Base-by-base conservation (phyloP, 2,797 vertebrate species). In the Poeciliopsis turneri region DNA sequence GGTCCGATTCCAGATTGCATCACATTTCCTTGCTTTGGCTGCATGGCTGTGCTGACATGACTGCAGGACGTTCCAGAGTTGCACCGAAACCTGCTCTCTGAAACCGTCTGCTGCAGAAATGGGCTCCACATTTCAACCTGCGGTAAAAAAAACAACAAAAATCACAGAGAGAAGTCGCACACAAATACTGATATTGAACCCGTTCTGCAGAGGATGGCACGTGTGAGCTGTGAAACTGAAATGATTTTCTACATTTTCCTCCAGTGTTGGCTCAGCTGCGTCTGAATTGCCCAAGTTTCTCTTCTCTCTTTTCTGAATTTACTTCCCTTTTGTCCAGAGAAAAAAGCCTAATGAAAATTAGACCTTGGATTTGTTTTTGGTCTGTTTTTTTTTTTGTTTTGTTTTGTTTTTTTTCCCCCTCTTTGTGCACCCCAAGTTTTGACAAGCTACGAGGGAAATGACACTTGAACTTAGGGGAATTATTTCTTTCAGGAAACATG, bases 261-360 rank as follows among this genome's bases (percentile, higher is more conserved):
- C 6, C 23, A 68, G 41, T 57, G 47, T 30, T 53, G 45, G 13
- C 43, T 80, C 36, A 8, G 55, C 68, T 12, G 79, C 47, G 39
- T 30, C 66, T 18, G 55, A 18, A 55, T 18, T 2, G 3, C 72
- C 77, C 28, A n/a, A 61, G 83, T 86, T 88, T 76, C 78, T 73
- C 74, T 89, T 88, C 83, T 78, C 81, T 71, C 23, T 81, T 47
- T 18, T 81, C 59, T 55, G 5, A 20, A 25, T 3, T 45, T 51
- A 33, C 46, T 69, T 55, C 10, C 41, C 28, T 25, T 78, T 71
- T 36, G 20, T 11, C 20, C 45, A 46, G 12, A 61, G 70, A 55
- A 55, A 55, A 49, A 55, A 55, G 5, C 72, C 1, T 12, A 39
- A 73, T 39, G 55, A 86, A 49, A 76, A n/a, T 23, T 61, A 5